These are phyloP conservation scores for Anguilla megastoma DNA, from an alignment of 2,797 vertebrate genomes.

Conservation along the genomic window DNA sequence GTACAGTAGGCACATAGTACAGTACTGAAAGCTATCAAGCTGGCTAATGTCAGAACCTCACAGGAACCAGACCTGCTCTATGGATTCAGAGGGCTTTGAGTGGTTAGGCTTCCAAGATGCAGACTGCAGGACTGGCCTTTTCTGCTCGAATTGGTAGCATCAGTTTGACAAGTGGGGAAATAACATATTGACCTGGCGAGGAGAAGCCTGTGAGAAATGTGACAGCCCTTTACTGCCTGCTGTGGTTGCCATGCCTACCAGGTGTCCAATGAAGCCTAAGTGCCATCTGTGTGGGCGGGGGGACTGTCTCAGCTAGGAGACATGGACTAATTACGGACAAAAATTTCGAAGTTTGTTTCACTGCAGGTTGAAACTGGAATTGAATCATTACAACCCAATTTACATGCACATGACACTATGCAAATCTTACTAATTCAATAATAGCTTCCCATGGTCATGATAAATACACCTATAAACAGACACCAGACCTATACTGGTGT, in stretches of 20 bases:
- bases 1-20: not conserved
- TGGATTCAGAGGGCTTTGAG: not conserved
- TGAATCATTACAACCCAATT: not conserved
- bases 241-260: not conserved
- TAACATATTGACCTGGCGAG: not conserved
- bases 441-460: not conserved
- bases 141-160: not conserved
- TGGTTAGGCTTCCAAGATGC: not conserved
- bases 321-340: not conserved
- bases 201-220: not conserved
- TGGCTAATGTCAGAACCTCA: not conserved
- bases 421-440: not conserved
- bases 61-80: not conserved
- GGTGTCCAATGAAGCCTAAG: not conserved
- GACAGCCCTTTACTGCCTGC: not conserved
- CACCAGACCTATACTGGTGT: too few relatives aligned
- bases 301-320: not conserved
- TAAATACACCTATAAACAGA: not conserved
- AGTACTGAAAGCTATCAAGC: not conserved
- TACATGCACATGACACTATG: not conserved
- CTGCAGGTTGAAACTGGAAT: not conserved
- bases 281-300: conserved; percentile 13
- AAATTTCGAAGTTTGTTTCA: not conserved
- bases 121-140: not conserved
- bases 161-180: not conserved